Base-by-base conservation (phyloP, 92 coral and sea anemone genomes). In the Virgularia gustaviana region DNA sequence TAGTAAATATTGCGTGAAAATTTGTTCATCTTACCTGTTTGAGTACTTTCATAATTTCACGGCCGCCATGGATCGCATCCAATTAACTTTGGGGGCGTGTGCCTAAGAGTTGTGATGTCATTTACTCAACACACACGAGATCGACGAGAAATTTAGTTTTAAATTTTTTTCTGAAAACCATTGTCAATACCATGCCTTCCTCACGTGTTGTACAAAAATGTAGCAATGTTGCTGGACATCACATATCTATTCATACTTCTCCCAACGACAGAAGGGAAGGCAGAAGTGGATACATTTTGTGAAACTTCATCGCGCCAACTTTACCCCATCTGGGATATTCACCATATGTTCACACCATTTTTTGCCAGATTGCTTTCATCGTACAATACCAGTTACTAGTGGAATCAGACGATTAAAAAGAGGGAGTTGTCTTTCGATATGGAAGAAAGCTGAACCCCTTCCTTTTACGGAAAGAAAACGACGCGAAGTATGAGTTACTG, bases 111-210 rank as follows among this genome's bases (percentile, higher is more conserved):
- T n/a, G n/a, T n/a, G n/a, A n/a, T n/a, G n/a, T n/a, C n/a, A n/a
- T n/a, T n/a, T n/a, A n/a, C n/a, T n/a, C n/a, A n/a, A n/a, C n/a
- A n/a, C n/a, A n/a, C n/a, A n/a, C n/a, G n/a, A n/a, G n/a, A n/a
- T n/a, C n/a, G n/a, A n/a, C n/a, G n/a, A n/a, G n/a, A n/a, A n/a
- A n/a, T n/a, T n/a, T n/a, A n/a, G n/a, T n/a, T n/a, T n/a, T n/a
- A n/a, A n/a, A n/a, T n/a, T n/a, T n/a, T n/a, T n/a, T n/a, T n/a
- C n/a, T n/a, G n/a, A n/a, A n/a, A n/a, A n/a, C n/a, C n/a, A n/a
- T n/a, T n/a, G n/a, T n/a, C n/a, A n/a, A n/a, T n/a, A n/a, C n/a
- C 51, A 43, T 43, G 51, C 51, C 51, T 43, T 43, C 51, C 13
- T 43, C 51, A 16, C 51, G 51, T 43, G 51, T 43, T 13, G 51